Evolutionary conservation across 2,888 invertebrate genomes (phyloP).

Genomic region (Stegophylla sp.): DNA sequence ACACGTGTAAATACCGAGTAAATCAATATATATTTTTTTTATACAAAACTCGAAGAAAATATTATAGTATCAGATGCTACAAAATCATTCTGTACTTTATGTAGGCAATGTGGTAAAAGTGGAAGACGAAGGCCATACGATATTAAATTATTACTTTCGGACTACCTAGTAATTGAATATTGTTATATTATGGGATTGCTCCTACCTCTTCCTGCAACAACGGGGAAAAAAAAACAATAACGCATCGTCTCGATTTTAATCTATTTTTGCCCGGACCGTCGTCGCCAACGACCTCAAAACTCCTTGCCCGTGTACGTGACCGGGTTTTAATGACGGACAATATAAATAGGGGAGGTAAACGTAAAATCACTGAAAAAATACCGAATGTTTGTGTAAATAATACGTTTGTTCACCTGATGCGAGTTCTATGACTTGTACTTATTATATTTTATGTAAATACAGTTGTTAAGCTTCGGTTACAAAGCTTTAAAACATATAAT

Average conservation of each 20-base stretch:
- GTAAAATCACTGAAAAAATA: background rate
- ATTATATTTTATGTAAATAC: too few species aligned
- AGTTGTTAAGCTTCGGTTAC: background rate
- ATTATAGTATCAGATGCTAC: too few species aligned
- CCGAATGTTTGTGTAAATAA: background rate
- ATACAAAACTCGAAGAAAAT: too few species aligned
- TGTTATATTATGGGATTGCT: background rate
- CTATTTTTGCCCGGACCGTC: background rate
- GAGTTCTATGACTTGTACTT: too few species aligned
- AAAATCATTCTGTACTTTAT: too few species aligned
- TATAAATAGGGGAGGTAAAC: background rate
- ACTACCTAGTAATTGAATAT: slow-evolving; percentile 6
- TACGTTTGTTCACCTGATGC: too few species aligned
- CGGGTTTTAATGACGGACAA: background rate
- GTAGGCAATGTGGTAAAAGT: too few species aligned
- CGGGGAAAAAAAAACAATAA: background rate
- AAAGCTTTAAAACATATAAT: too few species aligned
- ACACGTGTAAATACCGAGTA: too few species aligned
- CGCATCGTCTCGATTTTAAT: background rate
- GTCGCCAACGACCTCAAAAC: background rate
- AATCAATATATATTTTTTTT: too few species aligned
- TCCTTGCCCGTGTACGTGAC: background rate
- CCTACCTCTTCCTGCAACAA: background rate
- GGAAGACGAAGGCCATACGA: background rate
- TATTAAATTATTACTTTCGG: background rate